These are phyloP conservation scores for Fragum sueziense DNA, from an alignment of 2,888 invertebrate species.

Conservation along the genomic window DNA sequence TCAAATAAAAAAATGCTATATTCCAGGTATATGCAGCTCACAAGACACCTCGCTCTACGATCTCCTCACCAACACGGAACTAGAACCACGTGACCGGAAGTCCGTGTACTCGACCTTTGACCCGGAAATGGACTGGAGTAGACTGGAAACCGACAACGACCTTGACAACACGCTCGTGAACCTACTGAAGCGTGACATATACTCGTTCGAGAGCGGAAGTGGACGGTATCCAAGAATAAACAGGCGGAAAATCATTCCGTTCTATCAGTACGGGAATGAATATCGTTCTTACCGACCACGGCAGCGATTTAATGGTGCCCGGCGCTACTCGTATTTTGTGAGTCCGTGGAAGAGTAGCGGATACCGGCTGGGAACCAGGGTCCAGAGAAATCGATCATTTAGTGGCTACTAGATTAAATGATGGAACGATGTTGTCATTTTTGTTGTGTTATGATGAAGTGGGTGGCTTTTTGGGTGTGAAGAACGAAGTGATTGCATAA, in stretches of 20 bases:
- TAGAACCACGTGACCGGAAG: background rate
- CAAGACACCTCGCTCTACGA: background rate
- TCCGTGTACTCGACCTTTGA: slow-evolving; percentile 19
- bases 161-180: slow-evolving; percentile 22
- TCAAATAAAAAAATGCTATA: background rate
- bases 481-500: too few species aligned
- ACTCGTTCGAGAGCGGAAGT: slow-evolving; percentile 9
- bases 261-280: slow-evolving; percentile 47
- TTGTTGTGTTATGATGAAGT: background rate
- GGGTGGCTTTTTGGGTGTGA: too few species aligned
- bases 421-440: background rate
- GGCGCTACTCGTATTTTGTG: slow-evolving; percentile 21
- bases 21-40: slow-evolving; percentile 3
- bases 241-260: slow-evolving; percentile 42
- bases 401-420: background rate
- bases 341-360: slow-evolving; percentile 43
- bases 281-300: slow-evolving; percentile 21
- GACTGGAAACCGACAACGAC: slow-evolving; percentile 13
- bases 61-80: background rate
- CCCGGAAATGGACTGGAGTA: slow-evolving; percentile 21
- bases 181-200: slow-evolving; percentile 5
- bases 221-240: slow-evolving; percentile 42
- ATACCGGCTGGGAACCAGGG: slow-evolving; percentile 9
- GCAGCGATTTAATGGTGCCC: slow-evolving; percentile 10
- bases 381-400: background rate